phyloP scores from a whole-genome alignment of 2,888 invertebrate genomes.

The Pollenia griseotomentosa region DNA sequence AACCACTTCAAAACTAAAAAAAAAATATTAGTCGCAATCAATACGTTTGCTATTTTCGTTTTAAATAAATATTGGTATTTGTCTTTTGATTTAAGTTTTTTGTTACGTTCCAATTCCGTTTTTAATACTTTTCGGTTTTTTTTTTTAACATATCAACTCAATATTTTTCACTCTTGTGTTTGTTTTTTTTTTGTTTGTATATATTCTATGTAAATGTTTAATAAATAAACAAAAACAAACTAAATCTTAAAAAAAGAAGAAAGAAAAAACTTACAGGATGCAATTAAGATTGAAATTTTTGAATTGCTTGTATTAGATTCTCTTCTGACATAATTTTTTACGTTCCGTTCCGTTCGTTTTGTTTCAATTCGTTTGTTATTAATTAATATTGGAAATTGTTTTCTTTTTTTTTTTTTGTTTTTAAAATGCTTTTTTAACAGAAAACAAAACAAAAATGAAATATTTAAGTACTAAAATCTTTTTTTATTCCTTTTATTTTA shows the following conservation, averaged over 20 bases:
- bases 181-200: background rate
- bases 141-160: slow-evolving; percentile 31
- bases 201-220: slow-evolving; percentile 13
- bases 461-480: slow-evolving; percentile 5
- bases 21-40: slow-evolving; percentile 65
- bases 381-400: slow-evolving; percentile 48
- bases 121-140: background rate
- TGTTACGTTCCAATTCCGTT: slow-evolving; percentile 13
- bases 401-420: slow-evolving; percentile 4
- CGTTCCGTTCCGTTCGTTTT: slow-evolving; percentile 5
- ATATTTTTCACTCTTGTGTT: slow-evolving; percentile 15
- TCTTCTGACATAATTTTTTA: slow-evolving; percentile 18
- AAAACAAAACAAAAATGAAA: slow-evolving; percentile 22
- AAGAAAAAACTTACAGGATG: slow-evolving; percentile 34
- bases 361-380: slow-evolving; percentile 40
- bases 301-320: slow-evolving; percentile 55
- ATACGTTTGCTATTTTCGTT: slow-evolving; percentile 68
- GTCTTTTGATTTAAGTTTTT: slow-evolving; percentile 45
- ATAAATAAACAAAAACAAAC: slow-evolving; percentile 17
- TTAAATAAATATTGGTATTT: slow-evolving; percentile 64
- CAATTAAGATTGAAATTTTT: slow-evolving; percentile 53
- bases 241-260: background rate
- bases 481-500: slow-evolving; percentile 5
- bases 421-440: background rate
- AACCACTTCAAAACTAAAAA: slow-evolving; percentile 64